Base-by-base conservation (phyloP, 1,140 invertebrate species). In the Cyclargus thomasi region DNA sequence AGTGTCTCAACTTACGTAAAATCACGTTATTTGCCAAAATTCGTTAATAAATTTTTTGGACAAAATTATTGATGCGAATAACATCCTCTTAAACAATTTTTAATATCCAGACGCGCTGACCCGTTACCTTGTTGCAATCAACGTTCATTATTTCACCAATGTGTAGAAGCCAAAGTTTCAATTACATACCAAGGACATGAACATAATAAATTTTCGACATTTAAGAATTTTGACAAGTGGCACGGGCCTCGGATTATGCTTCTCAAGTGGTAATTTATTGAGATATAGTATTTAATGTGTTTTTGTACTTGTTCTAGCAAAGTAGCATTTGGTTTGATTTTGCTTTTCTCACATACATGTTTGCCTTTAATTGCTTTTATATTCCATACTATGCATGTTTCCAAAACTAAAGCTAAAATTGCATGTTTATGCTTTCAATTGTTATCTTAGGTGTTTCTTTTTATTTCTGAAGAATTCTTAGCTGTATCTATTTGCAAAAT, bases 131-230 rank as follows among this genome's bases (percentile, higher is more conserved):
- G 29, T 72, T 71, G 65, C 68, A 63, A 68, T 69, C 65, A 73
- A 65, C 63, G 67, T 62, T 39, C 11, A 23, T 68, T 69, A 17
- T 59, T 70, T 72, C 68, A 81, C 77, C 77, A 76, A 85, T 87
- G 82, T 77, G 79, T 79, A 80, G 73, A 78, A 80, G 74, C 78
- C 66, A 78, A 74, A 70, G 78, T 79, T 82, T 76, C 76, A 78
- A 81, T 73, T 83, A 75, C 81, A 84, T 80, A 74, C 80, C 81
- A 86, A 90, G 88, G 88, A 88, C 88, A 90, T 90, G 88, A 86
- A 77, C 81, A 86, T 85, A 85, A 77, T 81, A 88, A 90, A 82
- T 82, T 80, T 81, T 82, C 77, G 78, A 77, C 77, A 77, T 77
- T 81, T 77, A 78, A 78, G 77, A 79, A 78, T 78, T 82, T 90